phyloP scores from a whole-genome alignment of 2,888 invertebrate species.

The Ectobius pallidus region DNA sequence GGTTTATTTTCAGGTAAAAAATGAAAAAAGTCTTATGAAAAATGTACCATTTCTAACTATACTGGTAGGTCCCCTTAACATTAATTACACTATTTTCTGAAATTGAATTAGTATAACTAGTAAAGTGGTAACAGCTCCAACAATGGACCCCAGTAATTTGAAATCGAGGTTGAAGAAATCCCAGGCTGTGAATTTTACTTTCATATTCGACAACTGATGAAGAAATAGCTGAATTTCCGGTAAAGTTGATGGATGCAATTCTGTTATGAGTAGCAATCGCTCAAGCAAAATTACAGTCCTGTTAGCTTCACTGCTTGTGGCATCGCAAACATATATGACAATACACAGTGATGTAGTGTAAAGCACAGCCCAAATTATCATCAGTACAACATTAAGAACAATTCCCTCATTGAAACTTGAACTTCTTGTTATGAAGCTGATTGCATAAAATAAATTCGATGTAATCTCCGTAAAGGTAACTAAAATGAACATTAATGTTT shows the following conservation, averaged over 20 bases:
- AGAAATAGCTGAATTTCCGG: not conserved
- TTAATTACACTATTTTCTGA: not conserved
- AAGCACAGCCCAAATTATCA: not conserved
- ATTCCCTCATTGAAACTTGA: no score
- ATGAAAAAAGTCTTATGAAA: no score
- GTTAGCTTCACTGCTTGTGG: not conserved
- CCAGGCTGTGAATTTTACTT: not conserved
- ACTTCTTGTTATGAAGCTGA: not conserved
- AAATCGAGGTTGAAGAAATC: not conserved
- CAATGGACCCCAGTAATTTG: not conserved
- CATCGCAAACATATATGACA: not conserved
- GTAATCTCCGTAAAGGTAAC: not conserved
- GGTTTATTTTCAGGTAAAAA: no score
- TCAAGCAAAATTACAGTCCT: not conserved
- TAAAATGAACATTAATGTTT: not conserved
- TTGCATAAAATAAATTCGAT: not conserved
- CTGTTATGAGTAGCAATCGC: not conserved
- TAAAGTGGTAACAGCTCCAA: not conserved
- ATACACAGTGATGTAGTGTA: no score
- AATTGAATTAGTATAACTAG: not conserved
- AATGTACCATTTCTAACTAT: no score
- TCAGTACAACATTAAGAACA: no score
- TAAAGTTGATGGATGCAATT: not conserved
- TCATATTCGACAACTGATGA: not conserved
- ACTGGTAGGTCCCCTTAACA: no score